Percentiles rank a stretch among this genome's conserved stretches.
phyloP scores from a whole-genome alignment of 2,888 invertebrate genomes.

The Andrena haemorrhoa region DNA sequence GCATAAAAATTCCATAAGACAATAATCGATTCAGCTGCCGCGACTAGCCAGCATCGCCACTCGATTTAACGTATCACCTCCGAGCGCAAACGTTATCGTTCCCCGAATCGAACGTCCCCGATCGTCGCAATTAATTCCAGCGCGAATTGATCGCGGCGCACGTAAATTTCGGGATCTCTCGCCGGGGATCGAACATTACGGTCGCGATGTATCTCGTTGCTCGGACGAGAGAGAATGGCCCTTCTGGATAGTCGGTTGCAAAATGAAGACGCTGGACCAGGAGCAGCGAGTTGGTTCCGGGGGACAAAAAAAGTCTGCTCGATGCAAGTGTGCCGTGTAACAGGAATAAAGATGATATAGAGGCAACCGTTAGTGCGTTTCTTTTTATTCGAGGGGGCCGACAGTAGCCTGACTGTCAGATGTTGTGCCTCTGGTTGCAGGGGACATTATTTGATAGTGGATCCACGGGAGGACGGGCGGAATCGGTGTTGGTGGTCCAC shows the following conservation, averaged over 20 bases:
- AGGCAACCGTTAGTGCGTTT: slow-evolving; percentile 59
- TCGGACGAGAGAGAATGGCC: background rate
- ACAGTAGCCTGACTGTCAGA: slow-evolving; percentile 79
- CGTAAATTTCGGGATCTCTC: background rate
- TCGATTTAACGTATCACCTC: slow-evolving; percentile 6
- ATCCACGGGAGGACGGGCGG: slow-evolving; percentile 61
- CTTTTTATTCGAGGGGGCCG: slow-evolving; percentile 65
- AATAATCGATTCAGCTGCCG: background rate
- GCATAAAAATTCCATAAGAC: background rate
- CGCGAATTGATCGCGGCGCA: slow-evolving; percentile 11
- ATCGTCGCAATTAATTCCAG: slow-evolving; percentile 48
- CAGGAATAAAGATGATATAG: slow-evolving; percentile 69
- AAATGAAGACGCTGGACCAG: slow-evolving; percentile 46
- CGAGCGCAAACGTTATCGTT: slow-evolving; percentile 2
- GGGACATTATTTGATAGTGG: slow-evolving; percentile 82
- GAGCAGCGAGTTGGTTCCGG: background rate
- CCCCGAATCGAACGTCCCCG: slow-evolving; percentile 9
- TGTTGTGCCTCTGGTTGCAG: slow-evolving; percentile 76
- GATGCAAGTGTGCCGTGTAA: slow-evolving; percentile 64
- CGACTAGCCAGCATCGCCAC: background rate
- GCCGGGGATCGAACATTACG: slow-evolving; percentile 28
- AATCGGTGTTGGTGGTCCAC: slow-evolving; percentile 81
- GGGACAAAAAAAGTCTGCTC: slow-evolving; percentile 32
- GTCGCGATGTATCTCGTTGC: slow-evolving; percentile 55
- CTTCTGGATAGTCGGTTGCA: background rate